Conservation (phyloP, 2,888 invertebrate genomes). For the Loripinus fragilis region DNA sequence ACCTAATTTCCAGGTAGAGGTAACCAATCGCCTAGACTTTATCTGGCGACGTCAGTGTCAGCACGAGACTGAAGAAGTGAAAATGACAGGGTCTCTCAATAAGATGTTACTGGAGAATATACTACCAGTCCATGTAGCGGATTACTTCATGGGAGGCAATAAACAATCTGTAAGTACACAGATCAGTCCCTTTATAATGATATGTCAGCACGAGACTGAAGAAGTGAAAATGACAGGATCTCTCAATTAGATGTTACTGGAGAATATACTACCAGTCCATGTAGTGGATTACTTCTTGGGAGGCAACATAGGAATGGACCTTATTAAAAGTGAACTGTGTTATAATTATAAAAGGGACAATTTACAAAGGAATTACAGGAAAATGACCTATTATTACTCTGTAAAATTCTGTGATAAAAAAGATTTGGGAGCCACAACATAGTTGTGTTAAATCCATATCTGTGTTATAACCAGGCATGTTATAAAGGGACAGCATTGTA, state of each 20-base stretch:
- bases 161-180: conserved; percentile 79
- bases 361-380: too few relatives aligned
- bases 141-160: conserved; percentile 92
- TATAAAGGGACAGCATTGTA: too few relatives aligned
- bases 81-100: conserved; percentile 91
- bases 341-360: too few relatives aligned
- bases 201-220: conserved; percentile 94
- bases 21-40: conserved; percentile 95
- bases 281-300: conserved; percentile 97
- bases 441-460: too few relatives aligned
- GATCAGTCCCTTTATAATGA: too few relatives aligned
- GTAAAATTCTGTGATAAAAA: too few relatives aligned
- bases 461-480: too few relatives aligned
- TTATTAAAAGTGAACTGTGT: too few relatives aligned
- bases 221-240: conserved; percentile 87
- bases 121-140: conserved; percentile 97
- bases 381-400: too few relatives aligned
- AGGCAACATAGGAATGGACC: too few relatives aligned
- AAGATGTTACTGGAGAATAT: conserved; percentile 98
- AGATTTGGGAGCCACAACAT: too few relatives aligned
- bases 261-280: conserved; percentile 98
- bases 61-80: conserved; percentile 92
- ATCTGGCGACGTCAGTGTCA: conserved; percentile 95
- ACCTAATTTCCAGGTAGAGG: conserved; percentile 93
- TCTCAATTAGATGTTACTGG: conserved; percentile 97